These are phyloP conservation scores for Stegostoma tigrinum DNA, from an alignment of 2,113 vertebrate genomes.

Conservation along the genomic window DNA sequence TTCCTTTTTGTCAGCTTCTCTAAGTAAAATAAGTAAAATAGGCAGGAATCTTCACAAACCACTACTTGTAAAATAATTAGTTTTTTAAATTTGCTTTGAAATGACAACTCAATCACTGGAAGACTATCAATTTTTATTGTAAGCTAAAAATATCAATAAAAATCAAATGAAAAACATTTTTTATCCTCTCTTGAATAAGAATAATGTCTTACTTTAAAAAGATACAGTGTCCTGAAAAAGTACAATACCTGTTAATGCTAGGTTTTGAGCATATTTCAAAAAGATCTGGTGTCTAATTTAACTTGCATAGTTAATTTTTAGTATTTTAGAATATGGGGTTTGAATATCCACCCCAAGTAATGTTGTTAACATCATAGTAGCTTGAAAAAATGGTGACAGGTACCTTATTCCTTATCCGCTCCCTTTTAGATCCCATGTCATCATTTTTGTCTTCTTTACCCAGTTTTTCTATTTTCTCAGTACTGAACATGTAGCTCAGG, in stretches of 20 bases:
- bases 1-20: neutral
- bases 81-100: constrained; percentile 28
- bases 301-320: neutral
- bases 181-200: constrained; percentile 7
- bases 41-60: neutral
- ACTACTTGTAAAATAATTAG: neutral
- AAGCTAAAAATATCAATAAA: neutral
- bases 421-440: constrained; percentile 73
- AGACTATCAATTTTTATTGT: constrained; percentile 5
- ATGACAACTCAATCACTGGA: neutral
- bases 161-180: neutral
- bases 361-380: constrained; percentile 30
- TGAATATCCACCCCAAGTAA: constrained; percentile 31
- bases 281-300: neutral
- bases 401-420: constrained; percentile 84
- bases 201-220: constrained; percentile 23
- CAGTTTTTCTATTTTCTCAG: constrained; percentile 69
- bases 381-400: constrained; percentile 35
- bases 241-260: constrained; percentile 7
- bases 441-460: constrained; percentile 76
- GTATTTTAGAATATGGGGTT: constrained; percentile 29
- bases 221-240: constrained; percentile 22
- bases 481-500: constrained; percentile 61
- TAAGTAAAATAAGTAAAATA: neutral
- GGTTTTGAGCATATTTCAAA: neutral